A percentile compares a stretch with the other conserved stretches of the same genome.
Evolutionary conservation across 2,888 invertebrate genomes (phyloP).

Genomic region (Podotricha telesiphe): DNA sequence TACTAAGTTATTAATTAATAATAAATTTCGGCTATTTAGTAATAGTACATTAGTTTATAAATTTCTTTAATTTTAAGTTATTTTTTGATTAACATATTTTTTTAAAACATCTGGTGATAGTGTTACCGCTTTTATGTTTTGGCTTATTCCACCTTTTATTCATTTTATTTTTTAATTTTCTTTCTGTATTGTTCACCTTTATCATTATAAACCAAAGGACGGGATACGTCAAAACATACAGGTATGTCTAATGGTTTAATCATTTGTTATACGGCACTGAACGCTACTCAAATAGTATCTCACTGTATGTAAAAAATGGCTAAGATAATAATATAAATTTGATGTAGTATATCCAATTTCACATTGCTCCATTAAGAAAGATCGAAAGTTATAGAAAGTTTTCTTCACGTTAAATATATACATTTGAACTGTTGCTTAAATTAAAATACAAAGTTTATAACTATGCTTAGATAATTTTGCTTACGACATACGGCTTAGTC

Average conservation of each 20-base stretch:
- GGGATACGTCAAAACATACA: slow-evolving; percentile 48
- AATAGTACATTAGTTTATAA: not conserved
- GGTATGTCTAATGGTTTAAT: slow-evolving; percentile 42
- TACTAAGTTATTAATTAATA: not conserved
- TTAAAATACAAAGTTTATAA: too few relatives aligned
- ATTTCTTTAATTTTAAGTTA: not conserved
- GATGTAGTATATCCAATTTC: too few relatives aligned
- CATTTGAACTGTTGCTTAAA: too few relatives aligned
- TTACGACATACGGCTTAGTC: too few relatives aligned
- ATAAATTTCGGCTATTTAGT: not conserved
- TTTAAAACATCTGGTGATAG: slow-evolving; percentile 31
- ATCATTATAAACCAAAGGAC: slow-evolving; percentile 20
- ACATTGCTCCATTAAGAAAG: too few relatives aligned
- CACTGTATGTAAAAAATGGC: not conserved
- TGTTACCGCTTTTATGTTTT: slow-evolving; percentile 44
- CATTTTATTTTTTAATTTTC: slow-evolving; percentile 24
- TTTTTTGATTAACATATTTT: not conserved
- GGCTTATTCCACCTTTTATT: slow-evolving; percentile 39
- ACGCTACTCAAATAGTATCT: slow-evolving; percentile 33
- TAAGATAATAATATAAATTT: too few relatives aligned
- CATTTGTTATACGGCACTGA: slow-evolving; percentile 34
- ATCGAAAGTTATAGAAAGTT: too few relatives aligned
- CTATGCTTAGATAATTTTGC: too few relatives aligned
- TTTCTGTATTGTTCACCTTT: slow-evolving; percentile 23
- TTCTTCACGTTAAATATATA: too few relatives aligned